These are phyloP conservation scores for Drosophila kohkoa DNA, from an alignment of 1,140 invertebrate genomes.

Conservation along the genomic window DNA sequence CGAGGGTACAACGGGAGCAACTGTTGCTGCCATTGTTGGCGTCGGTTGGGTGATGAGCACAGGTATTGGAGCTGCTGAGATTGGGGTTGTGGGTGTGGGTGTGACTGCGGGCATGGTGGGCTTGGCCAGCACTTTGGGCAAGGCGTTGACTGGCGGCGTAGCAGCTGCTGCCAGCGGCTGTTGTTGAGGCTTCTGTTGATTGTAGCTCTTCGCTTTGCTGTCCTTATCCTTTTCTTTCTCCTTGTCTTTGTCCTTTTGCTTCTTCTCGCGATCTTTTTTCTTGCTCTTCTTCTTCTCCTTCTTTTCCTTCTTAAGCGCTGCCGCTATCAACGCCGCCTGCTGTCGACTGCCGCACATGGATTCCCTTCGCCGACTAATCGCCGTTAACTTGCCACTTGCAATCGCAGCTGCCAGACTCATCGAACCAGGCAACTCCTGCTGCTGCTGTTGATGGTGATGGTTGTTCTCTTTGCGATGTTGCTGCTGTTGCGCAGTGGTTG, in stretches of 20 bases:
- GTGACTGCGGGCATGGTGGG: conserved; percentile 22
- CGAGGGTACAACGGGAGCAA: conserved; percentile 43
- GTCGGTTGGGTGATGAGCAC: conserved; percentile 48
- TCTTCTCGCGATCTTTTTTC: conserved; percentile 75
- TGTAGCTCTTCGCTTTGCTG: conserved; percentile 29
- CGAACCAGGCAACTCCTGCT: conserved; percentile 20
- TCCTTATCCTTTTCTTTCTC: conserved; percentile 39
- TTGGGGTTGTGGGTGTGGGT: neutral
- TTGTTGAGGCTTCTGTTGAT: conserved; percentile 35
- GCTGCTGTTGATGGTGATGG: conserved; percentile 57
- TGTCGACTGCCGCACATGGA: conserved; percentile 71
- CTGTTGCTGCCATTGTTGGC: conserved; percentile 13
- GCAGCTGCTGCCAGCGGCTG: neutral
- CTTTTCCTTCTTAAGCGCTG: conserved; percentile 69
- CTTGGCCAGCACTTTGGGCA: conserved; percentile 10
- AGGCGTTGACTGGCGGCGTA: neutral
- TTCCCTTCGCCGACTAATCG: conserved; percentile 56
- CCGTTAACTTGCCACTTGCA: conserved; percentile 63
- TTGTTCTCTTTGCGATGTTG: conserved; percentile 77
- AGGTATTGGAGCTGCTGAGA: conserved; percentile 42
- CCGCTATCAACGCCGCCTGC: conserved; percentile 61
- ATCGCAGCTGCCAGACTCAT: conserved; percentile 71
- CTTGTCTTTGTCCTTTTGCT: conserved; percentile 62
- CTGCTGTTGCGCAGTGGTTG: conserved; percentile 43
- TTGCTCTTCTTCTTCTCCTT: conserved; percentile 71